Percentiles rank a stretch among this genome's conserved stretches.
These are phyloP conservation scores for Dipodomys spectabilis DNA, from an alignment of 2,113 vertebrate species.

Conservation along the genomic window DNA sequence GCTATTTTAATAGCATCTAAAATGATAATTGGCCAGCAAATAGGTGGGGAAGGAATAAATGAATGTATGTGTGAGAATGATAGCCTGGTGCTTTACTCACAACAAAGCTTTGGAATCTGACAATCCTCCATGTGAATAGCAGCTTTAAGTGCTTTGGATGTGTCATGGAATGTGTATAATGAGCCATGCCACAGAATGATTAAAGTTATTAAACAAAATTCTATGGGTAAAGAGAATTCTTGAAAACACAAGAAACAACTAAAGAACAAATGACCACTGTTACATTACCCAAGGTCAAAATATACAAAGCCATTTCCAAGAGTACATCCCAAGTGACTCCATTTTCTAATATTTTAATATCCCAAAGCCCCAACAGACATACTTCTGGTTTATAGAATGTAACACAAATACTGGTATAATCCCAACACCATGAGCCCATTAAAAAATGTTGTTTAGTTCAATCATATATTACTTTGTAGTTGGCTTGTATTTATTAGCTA, in stretches of 20 bases:
- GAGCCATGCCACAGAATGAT: not conserved
- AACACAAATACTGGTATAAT: not conserved
- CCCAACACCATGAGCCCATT: not conserved
- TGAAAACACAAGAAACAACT: not conserved
- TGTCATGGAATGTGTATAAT: not conserved
- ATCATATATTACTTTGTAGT: not conserved
- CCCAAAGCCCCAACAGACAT: not conserved
- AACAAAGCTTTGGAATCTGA: not conserved
- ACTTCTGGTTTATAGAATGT: not conserved
- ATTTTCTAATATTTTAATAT: slow-evolving; percentile 43
- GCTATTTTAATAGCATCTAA: not conserved
- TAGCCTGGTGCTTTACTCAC: not conserved
- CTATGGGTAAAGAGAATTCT: slow-evolving; percentile 14
- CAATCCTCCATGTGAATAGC: not conserved
- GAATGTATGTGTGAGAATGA: not conserved
- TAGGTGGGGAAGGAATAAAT: not conserved
- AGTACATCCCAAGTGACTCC: not conserved
- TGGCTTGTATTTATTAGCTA: not conserved
- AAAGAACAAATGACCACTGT: not conserved
- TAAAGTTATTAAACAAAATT: slow-evolving; percentile 24
- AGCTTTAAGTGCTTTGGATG: not conserved
- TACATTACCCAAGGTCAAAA: not conserved
- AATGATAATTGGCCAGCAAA: not conserved
- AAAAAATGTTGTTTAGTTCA: not conserved
- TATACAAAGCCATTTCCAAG: not conserved